phyloP scores from a whole-genome alignment of 35 echinoderm and acorn worm genomes.

The Stichopus chloronotus region DNA sequence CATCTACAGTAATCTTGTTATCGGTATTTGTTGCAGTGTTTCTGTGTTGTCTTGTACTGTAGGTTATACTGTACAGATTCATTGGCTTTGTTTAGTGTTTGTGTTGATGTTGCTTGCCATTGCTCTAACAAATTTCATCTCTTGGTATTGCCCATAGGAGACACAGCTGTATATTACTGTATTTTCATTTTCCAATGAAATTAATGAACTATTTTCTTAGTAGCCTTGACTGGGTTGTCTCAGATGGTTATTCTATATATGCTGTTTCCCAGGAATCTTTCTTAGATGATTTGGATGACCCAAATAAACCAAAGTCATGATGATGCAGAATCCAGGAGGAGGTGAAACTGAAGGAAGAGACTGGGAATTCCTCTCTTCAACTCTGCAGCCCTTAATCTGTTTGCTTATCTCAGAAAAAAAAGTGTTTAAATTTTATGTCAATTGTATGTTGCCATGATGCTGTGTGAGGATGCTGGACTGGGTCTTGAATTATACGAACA shows the following conservation, averaged over 20 bases:
- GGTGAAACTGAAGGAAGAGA: background rate
- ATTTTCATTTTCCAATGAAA: too few species aligned
- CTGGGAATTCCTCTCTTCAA: background rate
- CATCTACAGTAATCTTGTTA: too few species aligned
- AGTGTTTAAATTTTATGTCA: background rate
- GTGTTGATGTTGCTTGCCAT: too few species aligned
- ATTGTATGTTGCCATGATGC: background rate
- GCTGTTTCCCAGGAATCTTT: conserved; percentile 92
- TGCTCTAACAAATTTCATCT: too few species aligned
- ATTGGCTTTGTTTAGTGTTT: too few species aligned
- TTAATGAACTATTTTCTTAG: too few species aligned
- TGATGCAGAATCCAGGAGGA: background rate
- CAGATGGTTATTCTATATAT: conserved; percentile 96
- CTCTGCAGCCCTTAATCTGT: background rate
- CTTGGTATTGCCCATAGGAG: too few species aligned
- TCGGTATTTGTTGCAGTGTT: too few species aligned
- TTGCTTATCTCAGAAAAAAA: background rate
- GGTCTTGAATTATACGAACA: background rate
- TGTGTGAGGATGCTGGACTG: too few species aligned
- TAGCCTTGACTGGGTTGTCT: conserved; percentile 6
- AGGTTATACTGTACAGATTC: too few species aligned
- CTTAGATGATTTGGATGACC: conserved; percentile 92
- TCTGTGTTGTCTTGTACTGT: too few species aligned
- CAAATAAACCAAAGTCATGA: conserved; percentile 79
- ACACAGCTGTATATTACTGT: too few species aligned